A percentile compares a stretch with the other conserved stretches of the same genome.
These are phyloP conservation scores for Myiagra hebetior DNA, from an alignment of 2,113 vertebrate genomes.

Conservation along the genomic window DNA sequence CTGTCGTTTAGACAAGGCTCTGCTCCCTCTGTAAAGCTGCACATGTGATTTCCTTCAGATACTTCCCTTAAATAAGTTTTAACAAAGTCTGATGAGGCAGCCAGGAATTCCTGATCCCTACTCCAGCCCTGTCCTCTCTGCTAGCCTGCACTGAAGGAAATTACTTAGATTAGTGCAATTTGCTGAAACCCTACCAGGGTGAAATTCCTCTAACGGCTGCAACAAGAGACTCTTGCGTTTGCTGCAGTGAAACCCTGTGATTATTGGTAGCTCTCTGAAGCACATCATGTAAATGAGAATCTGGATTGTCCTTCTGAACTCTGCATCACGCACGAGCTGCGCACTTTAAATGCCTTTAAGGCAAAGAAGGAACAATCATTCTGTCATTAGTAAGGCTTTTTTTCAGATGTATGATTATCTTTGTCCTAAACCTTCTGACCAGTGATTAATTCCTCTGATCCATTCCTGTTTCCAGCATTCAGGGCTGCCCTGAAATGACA, in stretches of 20 bases:
- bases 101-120: conserved; percentile 31
- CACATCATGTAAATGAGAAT: background rate
- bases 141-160: conserved; percentile 59
- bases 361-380: background rate
- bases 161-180: conserved; percentile 55
- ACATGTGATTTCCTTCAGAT: background rate
- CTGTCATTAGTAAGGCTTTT: background rate
- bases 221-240: conserved; percentile 2
- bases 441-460: background rate
- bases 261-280: conserved; percentile 31
- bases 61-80: conserved; percentile 24
- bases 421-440: background rate
- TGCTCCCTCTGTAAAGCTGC: background rate
- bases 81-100: conserved; percentile 34
- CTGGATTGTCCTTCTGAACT: background rate
- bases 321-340: background rate
- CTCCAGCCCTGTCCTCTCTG: background rate
- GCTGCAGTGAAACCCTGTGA: conserved; percentile 20
- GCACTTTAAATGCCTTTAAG: background rate
- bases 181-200: conserved; percentile 30
- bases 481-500: background rate
- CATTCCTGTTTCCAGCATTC: background rate
- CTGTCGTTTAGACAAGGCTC: background rate
- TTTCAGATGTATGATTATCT: background rate
- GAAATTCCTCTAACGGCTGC: conserved; percentile 13